Evolutionary conservation across 2,113 vertebrate genomes (phyloP), one percentile per base, ranked within the genome.

Genomic region (Prunella fulvescens): DNA sequence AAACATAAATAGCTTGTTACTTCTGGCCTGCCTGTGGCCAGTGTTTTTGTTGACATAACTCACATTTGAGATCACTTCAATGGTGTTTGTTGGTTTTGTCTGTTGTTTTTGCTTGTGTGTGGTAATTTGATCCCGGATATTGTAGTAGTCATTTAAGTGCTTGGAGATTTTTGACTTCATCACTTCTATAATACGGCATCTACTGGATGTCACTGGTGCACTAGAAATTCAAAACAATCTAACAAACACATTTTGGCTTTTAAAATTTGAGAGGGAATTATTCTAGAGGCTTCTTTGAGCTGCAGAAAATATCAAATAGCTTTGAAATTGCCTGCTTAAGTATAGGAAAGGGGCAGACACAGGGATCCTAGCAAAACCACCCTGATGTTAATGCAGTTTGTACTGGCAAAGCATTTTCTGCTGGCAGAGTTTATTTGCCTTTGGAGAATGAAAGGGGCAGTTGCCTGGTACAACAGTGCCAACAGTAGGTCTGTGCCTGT

Each of bases 1-100:
- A 97, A 98, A 95, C 91, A 74, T 95, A 97, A 97, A 94, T 97
- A 95, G 94, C 60, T 96, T 80, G 91, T 96, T 90, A 92, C 92
- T 96, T 94, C 76, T 97, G 96, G 96, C 91, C 85, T 97, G 94
- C 96, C 94, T 92, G 22, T 79, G 94, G 71, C 84, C 74, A 89
- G 22, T 92, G 67, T 93, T 95, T 89, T 94, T 96, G 95, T 96
- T 97, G 96, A 95, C 95, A 92, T 97, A 96, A 87, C 81, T 97
- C 66, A 44, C 60, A 69, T 96, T 97, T 97, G 96, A 97, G 96
- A 94, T 97, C 92, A 95, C 84, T 96, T 95, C 71, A 86, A 6
- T 97, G 80, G 81, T 81, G 83, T 86, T 94, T 96, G 86, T 93
- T 96, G 84, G 79, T 96, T 92, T 93, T 97, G 94, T 73, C 40